These are phyloP conservation scores for Pocillopora damicornis DNA, from an alignment of 64 coral and sea anemone genomes.

Conservation along the genomic window DNA sequence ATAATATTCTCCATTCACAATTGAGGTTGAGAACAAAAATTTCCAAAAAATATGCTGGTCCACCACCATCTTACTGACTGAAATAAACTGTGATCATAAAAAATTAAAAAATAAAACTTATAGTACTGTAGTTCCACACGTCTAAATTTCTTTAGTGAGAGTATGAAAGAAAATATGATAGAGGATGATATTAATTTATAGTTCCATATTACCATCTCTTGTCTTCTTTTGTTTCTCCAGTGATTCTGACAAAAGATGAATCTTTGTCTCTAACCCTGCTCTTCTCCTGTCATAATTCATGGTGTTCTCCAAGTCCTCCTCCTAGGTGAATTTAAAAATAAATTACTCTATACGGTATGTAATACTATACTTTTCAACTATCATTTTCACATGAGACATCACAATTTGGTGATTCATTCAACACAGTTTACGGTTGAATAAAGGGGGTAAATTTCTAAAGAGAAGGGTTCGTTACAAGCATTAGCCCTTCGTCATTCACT, in stretches of 20 bases:
- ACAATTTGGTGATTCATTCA: too few relatives aligned
- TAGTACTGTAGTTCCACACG: too few relatives aligned
- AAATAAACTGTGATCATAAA: not conserved
- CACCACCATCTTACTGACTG: not conserved
- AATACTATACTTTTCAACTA: not conserved
- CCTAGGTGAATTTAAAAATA: slow-evolving; percentile 15
- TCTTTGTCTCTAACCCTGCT: slow-evolving; percentile 45
- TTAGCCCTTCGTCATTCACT: too few relatives aligned
- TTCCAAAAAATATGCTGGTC: too few relatives aligned
- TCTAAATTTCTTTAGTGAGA: too few relatives aligned
- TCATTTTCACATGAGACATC: too few relatives aligned
- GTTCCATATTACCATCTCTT: slow-evolving; percentile 36
- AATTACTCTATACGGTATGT: not conserved
- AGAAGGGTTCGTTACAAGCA: too few relatives aligned
- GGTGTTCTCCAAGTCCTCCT: slow-evolving; percentile 44
- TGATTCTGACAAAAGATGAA: slow-evolving; percentile 29
- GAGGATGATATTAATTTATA: not conserved
- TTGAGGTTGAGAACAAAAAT: too few relatives aligned
- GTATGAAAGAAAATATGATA: not conserved
- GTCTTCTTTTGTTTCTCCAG: slow-evolving; percentile 62
- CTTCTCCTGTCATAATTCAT: slow-evolving; percentile 61
- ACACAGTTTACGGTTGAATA: too few relatives aligned
- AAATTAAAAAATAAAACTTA: too few relatives aligned
- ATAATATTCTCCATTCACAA: not conserved
- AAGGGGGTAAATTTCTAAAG: too few relatives aligned